Evolutionary conservation across 2,888 invertebrate genomes (phyloP).

Genomic region (Pherbina coryleti): DNA sequence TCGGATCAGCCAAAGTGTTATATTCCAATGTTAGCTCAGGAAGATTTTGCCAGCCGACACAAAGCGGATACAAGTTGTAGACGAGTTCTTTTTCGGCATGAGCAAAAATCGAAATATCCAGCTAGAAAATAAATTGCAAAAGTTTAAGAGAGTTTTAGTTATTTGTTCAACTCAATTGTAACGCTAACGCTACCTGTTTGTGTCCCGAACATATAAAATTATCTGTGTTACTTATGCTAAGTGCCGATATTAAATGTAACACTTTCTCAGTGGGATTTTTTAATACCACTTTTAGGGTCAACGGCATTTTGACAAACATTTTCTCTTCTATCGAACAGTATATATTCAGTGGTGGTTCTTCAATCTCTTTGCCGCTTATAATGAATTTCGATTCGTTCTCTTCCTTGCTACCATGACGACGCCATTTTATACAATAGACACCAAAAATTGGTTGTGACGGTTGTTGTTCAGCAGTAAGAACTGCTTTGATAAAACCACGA

Average conservation of each 20-base stretch:
- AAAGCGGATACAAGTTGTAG: conserved; percentile 68
- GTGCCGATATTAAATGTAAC: conserved; percentile 65
- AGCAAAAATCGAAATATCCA: conserved; percentile 68
- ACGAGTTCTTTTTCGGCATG: conserved; percentile 66
- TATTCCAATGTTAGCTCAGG: conserved; percentile 67
- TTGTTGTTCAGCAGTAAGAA: conserved; percentile 52
- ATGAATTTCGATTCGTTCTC: conserved; percentile 69
- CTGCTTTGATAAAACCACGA: conserved; percentile 66
- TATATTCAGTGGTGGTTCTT: conserved; percentile 67
- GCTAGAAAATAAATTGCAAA: conserved; percentile 49
- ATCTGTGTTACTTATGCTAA: conserved; percentile 72
- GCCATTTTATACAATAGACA: conserved; percentile 68
- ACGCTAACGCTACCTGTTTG: conserved; percentile 77
- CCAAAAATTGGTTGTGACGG: conserved; percentile 57
- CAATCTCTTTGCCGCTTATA: conserved; percentile 64
- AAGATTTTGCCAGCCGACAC: conserved; percentile 68
- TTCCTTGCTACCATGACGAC: conserved; percentile 61
- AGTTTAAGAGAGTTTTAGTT: background rate
- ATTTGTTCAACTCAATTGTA: background rate
- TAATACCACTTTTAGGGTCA: conserved; percentile 67
- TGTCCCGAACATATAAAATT: conserved; percentile 96
- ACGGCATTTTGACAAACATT: conserved; percentile 69
- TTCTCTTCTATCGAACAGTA: conserved; percentile 69
- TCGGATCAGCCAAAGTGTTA: conserved; percentile 65
- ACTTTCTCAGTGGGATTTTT: conserved; percentile 68